Evolutionary conservation across 2,797 vertebrate genomes (phyloP).

Genomic region (Crax fasciolata): DNA sequence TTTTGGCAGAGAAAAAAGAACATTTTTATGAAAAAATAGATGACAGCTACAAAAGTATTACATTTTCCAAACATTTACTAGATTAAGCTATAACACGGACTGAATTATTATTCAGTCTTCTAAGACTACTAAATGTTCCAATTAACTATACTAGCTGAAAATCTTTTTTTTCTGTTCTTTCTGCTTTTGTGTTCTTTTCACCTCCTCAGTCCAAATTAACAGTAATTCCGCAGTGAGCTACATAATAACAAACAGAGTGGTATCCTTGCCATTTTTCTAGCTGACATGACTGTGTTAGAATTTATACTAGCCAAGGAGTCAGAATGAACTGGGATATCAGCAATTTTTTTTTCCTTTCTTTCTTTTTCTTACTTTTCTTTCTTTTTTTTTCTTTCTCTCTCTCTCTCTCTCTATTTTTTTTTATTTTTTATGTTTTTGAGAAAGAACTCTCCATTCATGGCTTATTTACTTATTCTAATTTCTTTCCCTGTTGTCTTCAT

Average conservation of each 20-base stretch:
- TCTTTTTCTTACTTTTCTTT: too few relatives aligned
- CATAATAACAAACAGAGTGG: not conserved
- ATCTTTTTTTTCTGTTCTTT: not conserved
- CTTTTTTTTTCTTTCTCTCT: too few relatives aligned
- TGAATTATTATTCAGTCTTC: not conserved
- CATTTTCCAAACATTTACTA: not conserved
- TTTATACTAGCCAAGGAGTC: not conserved
- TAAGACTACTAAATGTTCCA: not conserved
- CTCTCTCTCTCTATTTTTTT: not conserved
- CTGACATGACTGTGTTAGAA: not conserved
- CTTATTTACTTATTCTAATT: conserved; percentile 43
- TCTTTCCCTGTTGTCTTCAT: not conserved
- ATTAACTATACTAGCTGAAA: not conserved
- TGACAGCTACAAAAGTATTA: not conserved
- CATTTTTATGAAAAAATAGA: not conserved
- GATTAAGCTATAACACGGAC: not conserved
- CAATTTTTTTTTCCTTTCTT: not conserved
- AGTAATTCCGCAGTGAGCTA: not conserved
- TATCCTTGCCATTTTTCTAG: not conserved
- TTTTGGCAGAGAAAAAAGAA: not conserved
- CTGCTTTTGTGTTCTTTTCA: not conserved
- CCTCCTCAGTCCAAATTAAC: not conserved
- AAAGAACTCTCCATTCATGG: not conserved
- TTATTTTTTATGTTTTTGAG: not conserved
- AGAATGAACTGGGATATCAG: not conserved